Percentiles rank a stretch among this genome's conserved stretches.
Conservation (phyloP, 2,888 invertebrate species). For the Cryptus armator region DNA sequence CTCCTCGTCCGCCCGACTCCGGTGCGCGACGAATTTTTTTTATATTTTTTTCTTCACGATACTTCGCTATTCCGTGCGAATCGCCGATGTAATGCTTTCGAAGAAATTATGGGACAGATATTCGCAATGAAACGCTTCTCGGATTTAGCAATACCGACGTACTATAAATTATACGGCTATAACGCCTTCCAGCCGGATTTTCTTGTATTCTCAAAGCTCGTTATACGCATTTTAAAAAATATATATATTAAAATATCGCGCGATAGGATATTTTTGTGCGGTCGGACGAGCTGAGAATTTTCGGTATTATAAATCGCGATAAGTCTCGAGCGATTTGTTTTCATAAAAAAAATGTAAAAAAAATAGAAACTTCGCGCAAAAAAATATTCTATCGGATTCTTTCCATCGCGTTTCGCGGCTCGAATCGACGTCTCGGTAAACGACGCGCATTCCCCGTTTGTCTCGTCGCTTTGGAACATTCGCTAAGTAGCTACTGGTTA, state of each 20-base stretch:
- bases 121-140: neutral
- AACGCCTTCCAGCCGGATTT: constrained; percentile 6
- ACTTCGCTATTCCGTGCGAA: neutral
- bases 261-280: neutral
- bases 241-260: neutral
- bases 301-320: neutral
- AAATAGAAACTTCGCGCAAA: neutral
- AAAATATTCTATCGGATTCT: neutral
- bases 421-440: neutral
- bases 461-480: constrained; percentile 6
- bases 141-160: neutral
- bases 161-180: neutral
- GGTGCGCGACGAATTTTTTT: neutral
- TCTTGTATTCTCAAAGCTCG: neutral
- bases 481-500: neutral
- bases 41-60: neutral
- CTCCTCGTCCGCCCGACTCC: neutral
- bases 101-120: constrained; percentile 4
- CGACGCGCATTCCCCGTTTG: neutral
- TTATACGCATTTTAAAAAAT: neutral
- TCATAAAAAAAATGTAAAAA: neutral
- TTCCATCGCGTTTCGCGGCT: neutral
- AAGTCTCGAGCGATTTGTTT: neutral
- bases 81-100: neutral
- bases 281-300: neutral